phyloP scores from a whole-genome alignment of 2,113 vertebrate species.

The Nanorana parkeri region DNA sequence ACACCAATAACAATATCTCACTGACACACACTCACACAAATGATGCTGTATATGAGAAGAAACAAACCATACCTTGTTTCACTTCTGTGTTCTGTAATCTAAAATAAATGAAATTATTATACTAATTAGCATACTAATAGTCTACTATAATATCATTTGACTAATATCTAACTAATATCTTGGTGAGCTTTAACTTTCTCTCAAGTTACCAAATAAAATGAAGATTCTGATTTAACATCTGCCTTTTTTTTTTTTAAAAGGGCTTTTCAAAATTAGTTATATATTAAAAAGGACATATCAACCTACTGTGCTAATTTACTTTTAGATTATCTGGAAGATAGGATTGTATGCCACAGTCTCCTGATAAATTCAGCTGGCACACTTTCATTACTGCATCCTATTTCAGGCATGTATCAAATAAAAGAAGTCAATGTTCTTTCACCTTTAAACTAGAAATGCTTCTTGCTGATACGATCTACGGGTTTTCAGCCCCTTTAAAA shows the following conservation, averaged over 20 bases:
- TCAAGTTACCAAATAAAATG: background rate
- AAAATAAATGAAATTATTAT: too few species aligned
- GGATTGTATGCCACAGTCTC: slow-evolving; percentile 52
- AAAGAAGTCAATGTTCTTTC: slow-evolving; percentile 74
- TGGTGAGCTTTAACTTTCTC: background rate
- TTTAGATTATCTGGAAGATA: slow-evolving; percentile 66
- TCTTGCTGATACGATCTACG: slow-evolving; percentile 72
- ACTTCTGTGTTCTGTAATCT: too few species aligned
- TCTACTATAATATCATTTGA: too few species aligned
- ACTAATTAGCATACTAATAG: too few species aligned
- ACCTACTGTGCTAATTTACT: slow-evolving; percentile 68
- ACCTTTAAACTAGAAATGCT: slow-evolving; percentile 74
- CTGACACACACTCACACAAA: too few species aligned
- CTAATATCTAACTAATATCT: background rate
- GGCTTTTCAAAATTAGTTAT: slow-evolving; percentile 55
- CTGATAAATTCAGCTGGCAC: slow-evolving; percentile 28
- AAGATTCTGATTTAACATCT: background rate
- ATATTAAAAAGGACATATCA: slow-evolving; percentile 66
- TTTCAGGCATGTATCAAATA: slow-evolving; percentile 76
- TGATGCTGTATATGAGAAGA: too few species aligned
- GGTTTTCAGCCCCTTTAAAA: slow-evolving; percentile 67
- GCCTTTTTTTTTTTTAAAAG: background rate
- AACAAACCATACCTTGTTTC: too few species aligned
- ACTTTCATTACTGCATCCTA: slow-evolving; percentile 74
- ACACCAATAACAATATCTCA: too few species aligned